Conservation (phyloP, 2,797 vertebrate genomes). For the Sarcophilus harrisii region DNA sequence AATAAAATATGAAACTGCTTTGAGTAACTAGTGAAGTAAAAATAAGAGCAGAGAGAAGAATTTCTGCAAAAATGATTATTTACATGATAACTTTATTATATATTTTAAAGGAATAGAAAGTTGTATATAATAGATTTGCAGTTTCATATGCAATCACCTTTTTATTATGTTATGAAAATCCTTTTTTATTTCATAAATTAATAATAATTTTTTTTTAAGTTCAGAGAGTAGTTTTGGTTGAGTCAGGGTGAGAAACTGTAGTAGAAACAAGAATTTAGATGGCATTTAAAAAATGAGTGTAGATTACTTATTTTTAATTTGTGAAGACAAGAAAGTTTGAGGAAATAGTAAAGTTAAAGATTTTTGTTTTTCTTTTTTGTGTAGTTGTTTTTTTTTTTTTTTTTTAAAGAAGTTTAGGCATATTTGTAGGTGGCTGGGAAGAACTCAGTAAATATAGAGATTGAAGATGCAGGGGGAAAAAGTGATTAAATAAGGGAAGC, state of each 20-base stretch:
- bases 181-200: not conserved
- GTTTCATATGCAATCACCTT: not conserved
- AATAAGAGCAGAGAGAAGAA: not conserved
- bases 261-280: not conserved
- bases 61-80: not conserved
- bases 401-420: not conserved
- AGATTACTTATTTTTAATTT: not conserved
- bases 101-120: not conserved
- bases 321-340: not conserved
- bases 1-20: not conserved
- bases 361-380: not conserved
- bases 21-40: not conserved
- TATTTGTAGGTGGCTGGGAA: not conserved
- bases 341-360: not conserved
- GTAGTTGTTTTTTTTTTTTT: not conserved
- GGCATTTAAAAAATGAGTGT: not conserved
- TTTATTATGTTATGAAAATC: not conserved
- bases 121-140: not conserved
- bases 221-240: not conserved
- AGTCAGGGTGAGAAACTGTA: not conserved
- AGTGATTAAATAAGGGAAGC: not conserved
- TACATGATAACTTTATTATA: not conserved
- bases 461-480: not conserved
- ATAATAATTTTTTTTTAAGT: not conserved
- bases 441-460: not conserved